Conservation (phyloP, 1,140 invertebrate species). For the Probaryconus sp. region DNA sequence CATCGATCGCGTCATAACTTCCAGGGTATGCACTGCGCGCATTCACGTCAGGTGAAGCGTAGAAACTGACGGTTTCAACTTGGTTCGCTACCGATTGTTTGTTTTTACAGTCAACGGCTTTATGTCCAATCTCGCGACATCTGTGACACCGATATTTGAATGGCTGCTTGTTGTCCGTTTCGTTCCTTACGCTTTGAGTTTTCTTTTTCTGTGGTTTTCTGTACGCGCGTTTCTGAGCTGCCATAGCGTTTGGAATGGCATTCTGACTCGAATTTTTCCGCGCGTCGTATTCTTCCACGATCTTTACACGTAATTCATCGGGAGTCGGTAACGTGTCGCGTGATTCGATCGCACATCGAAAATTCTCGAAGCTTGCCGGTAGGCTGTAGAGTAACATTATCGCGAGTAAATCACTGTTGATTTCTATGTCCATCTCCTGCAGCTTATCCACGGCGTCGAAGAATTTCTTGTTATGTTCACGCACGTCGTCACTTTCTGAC, state of each 20-base stretch:
- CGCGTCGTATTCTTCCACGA: slow-evolving; percentile 9
- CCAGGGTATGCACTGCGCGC: too few species aligned
- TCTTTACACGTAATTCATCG: slow-evolving; percentile 8
- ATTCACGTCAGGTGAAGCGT: neutral
- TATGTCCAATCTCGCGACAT: slow-evolving; percentile 2
- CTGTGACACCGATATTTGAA: neutral
- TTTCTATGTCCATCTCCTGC: slow-evolving; percentile 32
- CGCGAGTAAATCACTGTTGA: neutral
- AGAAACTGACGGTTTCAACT: neutral
- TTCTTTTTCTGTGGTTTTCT: neutral
- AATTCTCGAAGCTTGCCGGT: slow-evolving; percentile 1
- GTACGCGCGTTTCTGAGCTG: neutral
- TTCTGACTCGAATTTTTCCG: neutral
- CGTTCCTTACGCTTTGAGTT: neutral
- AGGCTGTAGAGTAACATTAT: slow-evolving; percentile 23
- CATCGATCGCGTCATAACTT: neutral
- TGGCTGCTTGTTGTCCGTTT: neutral
- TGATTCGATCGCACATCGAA: slow-evolving; percentile 15
- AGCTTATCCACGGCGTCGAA: slow-evolving; percentile 55
- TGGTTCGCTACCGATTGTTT: neutral
- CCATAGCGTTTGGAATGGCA: neutral
- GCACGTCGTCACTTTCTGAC: slow-evolving; percentile 35
- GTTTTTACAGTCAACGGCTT: neutral
- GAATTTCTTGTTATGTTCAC: slow-evolving; percentile 50
- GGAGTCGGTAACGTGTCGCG: slow-evolving; percentile 7